Base-by-base conservation (phyloP, 1,140 invertebrate genomes). In the Zaprionus vittiger region DNA sequence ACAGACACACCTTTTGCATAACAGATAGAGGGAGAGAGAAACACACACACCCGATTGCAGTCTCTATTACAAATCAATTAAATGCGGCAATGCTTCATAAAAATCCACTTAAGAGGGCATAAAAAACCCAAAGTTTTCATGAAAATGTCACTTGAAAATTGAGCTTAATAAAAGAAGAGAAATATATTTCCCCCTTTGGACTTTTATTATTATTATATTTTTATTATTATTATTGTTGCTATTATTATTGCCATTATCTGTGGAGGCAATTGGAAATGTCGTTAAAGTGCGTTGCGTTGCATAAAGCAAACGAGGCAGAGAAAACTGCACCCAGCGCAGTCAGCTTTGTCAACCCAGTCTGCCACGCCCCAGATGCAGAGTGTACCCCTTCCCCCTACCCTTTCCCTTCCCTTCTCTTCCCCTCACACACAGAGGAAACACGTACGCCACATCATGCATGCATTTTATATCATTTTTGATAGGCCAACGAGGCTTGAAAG, bases 31-130 rank as follows among this genome's bases (percentile, higher is more conserved):
- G 31, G 15, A 72, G 0, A 62, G 28, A 67, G 26, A 63, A 14
- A 68, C n/a, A 70, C 54, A 59, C 22, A 14, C 22, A 37, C 44
- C 59, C 60, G 81, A 24, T 70, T 62, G 72, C 81, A 68, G 47
- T 47, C 47, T 90, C 86, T 90, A 90, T 90, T 90, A 90, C 85
- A 90, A 86, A 90, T 90, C 85, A 90, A 90, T 90, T 90, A 90
- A 90, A 90, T 73, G 79, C 85, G 68, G 73, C 81, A 90, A 85
- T 79, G 73, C 44, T 81, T 80, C 90, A 90, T 85, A 90, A 90
- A 89, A 90, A 85, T 73, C 49, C 82, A 82, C 76, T 90, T 90
- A 81, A 83, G 65, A 69, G 61, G 49, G 68, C 78, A 83, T 75
- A 70, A 84, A 22, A 79, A 73, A 86, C 56, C 41, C n/a, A 17